Conservation (phyloP, 2,797 vertebrate genomes). For the Myioborus miniatus region DNA sequence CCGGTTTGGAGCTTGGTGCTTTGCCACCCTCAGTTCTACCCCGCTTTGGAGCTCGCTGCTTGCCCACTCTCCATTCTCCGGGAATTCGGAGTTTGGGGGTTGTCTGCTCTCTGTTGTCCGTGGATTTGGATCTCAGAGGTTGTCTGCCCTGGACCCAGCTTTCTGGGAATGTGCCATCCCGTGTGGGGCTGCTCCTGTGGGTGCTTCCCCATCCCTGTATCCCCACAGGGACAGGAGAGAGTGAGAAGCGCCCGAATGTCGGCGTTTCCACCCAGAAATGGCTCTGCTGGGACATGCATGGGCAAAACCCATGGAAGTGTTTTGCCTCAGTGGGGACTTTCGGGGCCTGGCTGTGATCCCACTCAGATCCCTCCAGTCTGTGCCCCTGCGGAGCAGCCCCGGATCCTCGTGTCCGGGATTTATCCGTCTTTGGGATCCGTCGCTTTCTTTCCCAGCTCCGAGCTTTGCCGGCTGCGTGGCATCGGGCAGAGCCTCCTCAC, state of each 20-base stretch:
- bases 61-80: background rate
- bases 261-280: background rate
- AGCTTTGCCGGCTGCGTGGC: background rate
- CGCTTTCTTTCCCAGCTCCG: accelerated
- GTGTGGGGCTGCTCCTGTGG: accelerated
- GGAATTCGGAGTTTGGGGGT: accelerated
- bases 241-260: accelerated
- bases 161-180: accelerated
- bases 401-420: accelerated
- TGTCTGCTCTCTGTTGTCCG: accelerated
- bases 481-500: background rate
- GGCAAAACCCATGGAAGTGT: background rate
- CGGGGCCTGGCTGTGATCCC: accelerated
- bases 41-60: background rate
- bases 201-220: background rate
- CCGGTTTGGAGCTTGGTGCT: accelerated
- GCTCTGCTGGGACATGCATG: background rate
- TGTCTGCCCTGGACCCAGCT: accelerated
- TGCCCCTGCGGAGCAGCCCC: accelerated
- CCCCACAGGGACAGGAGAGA: background rate
- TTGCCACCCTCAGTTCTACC: background rate
- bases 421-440: accelerated
- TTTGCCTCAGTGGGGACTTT: accelerated
- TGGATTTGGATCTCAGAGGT: accelerated
- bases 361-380: accelerated